phyloP scores from a whole-genome alignment of 2,113 vertebrate genomes.

The Jaculus jaculus region DNA sequence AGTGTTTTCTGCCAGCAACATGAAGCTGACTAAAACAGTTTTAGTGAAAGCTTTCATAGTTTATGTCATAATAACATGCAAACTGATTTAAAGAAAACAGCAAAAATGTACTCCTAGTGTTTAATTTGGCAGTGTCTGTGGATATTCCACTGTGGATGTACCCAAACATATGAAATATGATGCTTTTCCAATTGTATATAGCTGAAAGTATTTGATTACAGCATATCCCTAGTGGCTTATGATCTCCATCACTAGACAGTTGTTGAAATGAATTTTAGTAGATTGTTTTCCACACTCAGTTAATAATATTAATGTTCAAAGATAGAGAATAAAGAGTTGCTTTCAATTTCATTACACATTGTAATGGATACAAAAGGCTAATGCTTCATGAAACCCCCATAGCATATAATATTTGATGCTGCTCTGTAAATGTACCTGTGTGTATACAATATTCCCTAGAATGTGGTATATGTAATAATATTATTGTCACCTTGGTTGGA shows the following conservation, averaged over 20 bases:
- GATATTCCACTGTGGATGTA: not conserved
- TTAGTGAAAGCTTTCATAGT: not conserved
- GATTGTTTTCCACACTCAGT: not conserved
- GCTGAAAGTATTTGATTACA: not conserved
- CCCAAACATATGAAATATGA: not conserved
- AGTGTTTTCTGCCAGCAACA: no score
- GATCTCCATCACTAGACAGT: not conserved
- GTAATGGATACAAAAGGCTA: not conserved
- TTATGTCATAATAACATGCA: not conserved
- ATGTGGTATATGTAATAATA: no score
- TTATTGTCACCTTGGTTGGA: no score
- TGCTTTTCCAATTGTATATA: not conserved
- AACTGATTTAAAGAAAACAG: not conserved
- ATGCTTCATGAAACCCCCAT: not conserved
- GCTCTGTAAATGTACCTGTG: not conserved
- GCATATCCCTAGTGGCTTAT: not conserved
- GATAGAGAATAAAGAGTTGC: not conserved
- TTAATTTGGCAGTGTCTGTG: not conserved
- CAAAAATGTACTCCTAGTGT: not conserved
- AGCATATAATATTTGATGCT: not conserved
- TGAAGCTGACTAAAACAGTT: not conserved
- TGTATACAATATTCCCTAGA: not conserved
- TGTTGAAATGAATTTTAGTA: not conserved
- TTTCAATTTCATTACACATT: not conserved
- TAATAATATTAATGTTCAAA: not conserved